Evolutionary conservation across 2,113 vertebrate genomes (phyloP), one percentile per base, ranked within the genome.

Genomic region (Pholis gunnellus): DNA sequence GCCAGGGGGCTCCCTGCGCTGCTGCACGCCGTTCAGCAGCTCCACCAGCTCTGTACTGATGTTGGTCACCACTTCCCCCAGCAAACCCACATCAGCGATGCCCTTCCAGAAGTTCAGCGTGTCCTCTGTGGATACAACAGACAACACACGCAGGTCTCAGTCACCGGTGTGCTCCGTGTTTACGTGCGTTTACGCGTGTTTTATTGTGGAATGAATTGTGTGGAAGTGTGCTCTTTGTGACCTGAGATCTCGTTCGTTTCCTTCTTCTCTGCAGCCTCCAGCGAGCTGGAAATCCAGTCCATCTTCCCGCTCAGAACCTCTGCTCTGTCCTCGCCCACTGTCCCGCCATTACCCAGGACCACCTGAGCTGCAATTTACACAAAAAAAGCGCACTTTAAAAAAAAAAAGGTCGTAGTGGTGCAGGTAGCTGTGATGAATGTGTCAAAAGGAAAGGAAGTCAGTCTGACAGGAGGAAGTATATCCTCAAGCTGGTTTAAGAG

Each of bases 41-140:
- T 97, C 97, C 93, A 97, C 95, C 85, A 99, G 96, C 91, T 99
- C 98, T 8, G 96, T 97, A 85, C 97, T 97, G 88, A 99, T 97
- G 90, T 99, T 99, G 90, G 96, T 97, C 75, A 99, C 97, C 38
- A 99, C 98, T 81, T 99, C 98, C 46, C 98, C 98, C 95, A 99
- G 97, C 86, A 99, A 91, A 20, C 98, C 98, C 84, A 99, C 98
- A 1, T 99, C 98, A 25, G 97, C 97, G 42, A 99, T 99, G 79
- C 98, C 98, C 87, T 97, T 99, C 98, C 97, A 99, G 91, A 99
- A 99, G 93, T 96, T 97, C 90, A 99, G 88, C 0, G 97, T 98
- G 85, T 99, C 98, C 94, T 99, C 98, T 99, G 87, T 64, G 68
- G 17, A 42, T 38, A 31, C 40, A 6, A 81, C 34, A 76, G 34